Evolutionary conservation across 2,797 vertebrate genomes (phyloP).

Genomic region (Rhinatrema bivittatum): DNA sequence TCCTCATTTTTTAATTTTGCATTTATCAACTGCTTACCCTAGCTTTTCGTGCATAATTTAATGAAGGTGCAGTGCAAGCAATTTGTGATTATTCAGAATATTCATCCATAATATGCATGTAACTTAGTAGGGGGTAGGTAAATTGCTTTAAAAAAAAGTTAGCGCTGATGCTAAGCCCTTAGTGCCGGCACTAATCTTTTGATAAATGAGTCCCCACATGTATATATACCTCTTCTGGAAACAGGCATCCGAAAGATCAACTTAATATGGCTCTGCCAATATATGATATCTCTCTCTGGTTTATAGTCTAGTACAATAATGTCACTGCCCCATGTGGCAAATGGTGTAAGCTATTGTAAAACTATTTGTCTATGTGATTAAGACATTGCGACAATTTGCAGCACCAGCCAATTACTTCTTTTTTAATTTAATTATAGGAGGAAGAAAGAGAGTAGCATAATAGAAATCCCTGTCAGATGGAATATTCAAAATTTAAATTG

Average conservation of each 20-base stretch:
- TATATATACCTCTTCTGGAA: constrained; percentile 34
- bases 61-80: no score
- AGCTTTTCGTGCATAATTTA: no score
- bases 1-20: no score
- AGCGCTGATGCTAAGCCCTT: no score
- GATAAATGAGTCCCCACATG: no score
- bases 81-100: no score
- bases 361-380: constrained; percentile 75
- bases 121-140: no score
- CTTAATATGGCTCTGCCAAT: constrained; percentile 42
- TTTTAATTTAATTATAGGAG: constrained; percentile 71
- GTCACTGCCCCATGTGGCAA: constrained; percentile 68
- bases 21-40: no score
- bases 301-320: constrained; percentile 64
- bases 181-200: no score
- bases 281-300: constrained; percentile 55
- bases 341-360: constrained; percentile 71
- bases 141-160: no score
- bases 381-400: constrained; percentile 66
- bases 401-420: constrained; percentile 71
- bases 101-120: no score
- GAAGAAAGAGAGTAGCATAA: constrained; percentile 67
- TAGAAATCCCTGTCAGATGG: constrained; percentile 69
- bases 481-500: constrained; percentile 72
- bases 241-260: constrained; percentile 35